Evolutionary conservation across 2,888 invertebrate species (phyloP).

Genomic region (Gastrophysa polygoni): DNA sequence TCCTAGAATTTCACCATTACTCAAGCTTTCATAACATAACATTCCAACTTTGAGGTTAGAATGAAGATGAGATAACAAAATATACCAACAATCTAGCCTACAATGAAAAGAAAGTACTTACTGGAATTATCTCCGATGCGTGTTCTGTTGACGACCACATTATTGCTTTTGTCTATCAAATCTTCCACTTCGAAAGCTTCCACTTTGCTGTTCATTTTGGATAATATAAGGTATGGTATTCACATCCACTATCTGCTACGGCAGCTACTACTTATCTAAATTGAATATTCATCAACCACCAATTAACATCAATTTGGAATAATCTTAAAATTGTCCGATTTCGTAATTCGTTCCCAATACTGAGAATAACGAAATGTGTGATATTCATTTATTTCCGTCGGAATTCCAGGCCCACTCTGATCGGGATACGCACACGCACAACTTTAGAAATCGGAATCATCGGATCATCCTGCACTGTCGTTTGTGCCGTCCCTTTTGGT

Average conservation of each 20-base stretch:
- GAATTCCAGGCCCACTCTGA: background rate
- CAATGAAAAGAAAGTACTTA: too few species aligned
- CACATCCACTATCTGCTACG: background rate
- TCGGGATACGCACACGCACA: background rate
- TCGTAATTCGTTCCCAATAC: background rate
- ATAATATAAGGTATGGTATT: background rate
- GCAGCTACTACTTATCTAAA: background rate
- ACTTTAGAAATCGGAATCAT: background rate
- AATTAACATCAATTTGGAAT: background rate
- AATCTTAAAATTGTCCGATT: background rate
- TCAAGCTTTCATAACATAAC: background rate
- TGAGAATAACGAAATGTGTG: background rate
- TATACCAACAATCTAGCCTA: too few species aligned
- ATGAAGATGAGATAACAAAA: background rate
- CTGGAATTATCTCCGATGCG: background rate
- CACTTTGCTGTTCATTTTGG: constrained; percentile 15
- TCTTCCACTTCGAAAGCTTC: constrained; percentile 23
- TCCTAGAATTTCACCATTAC: too few species aligned
- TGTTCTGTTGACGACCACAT: background rate
- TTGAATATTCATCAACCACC: background rate
- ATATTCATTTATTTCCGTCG: background rate
- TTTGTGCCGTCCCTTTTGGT: background rate
- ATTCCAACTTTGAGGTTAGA: background rate
- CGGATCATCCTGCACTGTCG: background rate
- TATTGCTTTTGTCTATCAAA: constrained; percentile 14